A percentile compares a stretch with the other conserved stretches of the same genome.
phyloP scores from a whole-genome alignment of 2,888 invertebrate species.

The Microctonus hyperodae region DNA sequence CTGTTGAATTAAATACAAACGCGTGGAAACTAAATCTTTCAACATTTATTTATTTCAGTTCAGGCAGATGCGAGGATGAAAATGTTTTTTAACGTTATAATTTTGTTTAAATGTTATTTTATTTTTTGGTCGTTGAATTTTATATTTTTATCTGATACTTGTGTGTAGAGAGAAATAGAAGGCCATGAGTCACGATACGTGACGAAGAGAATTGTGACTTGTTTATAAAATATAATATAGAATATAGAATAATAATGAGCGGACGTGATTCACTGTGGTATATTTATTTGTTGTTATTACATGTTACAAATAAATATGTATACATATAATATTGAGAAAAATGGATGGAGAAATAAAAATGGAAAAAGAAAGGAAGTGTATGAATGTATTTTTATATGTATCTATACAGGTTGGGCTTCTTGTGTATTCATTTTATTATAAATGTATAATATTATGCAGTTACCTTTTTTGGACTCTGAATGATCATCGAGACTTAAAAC shows the following conservation, averaged over 20 bases:
- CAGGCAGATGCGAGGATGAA: neutral
- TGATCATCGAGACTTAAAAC: no score
- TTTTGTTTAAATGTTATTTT: neutral
- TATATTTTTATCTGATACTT: neutral
- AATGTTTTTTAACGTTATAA: neutral
- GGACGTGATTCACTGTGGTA: slow-evolving; percentile 14
- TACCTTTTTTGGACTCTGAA: no score
- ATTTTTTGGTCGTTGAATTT: neutral
- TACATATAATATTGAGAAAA: neutral
- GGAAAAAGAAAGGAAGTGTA: neutral
- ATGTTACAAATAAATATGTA: neutral
- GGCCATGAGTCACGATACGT: slow-evolving; percentile 21
- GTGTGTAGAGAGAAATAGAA: neutral
- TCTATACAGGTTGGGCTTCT: no score
- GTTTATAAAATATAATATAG: slow-evolving; percentile 1
- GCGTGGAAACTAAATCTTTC: neutral
- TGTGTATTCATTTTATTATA: no score
- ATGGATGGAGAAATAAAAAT: no score
- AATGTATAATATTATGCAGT: no score
- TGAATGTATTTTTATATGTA: no score
- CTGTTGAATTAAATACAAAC: neutral
- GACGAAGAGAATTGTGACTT: slow-evolving; percentile 11
- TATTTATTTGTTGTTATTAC: no score
- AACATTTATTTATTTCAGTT: neutral
- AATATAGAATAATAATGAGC: slow-evolving; percentile 13